Percentiles rank a stretch among this genome's conserved stretches.
phyloP scores from a whole-genome alignment of 2,797 vertebrate genomes.

The Silurus lanzhouensis region DNA sequence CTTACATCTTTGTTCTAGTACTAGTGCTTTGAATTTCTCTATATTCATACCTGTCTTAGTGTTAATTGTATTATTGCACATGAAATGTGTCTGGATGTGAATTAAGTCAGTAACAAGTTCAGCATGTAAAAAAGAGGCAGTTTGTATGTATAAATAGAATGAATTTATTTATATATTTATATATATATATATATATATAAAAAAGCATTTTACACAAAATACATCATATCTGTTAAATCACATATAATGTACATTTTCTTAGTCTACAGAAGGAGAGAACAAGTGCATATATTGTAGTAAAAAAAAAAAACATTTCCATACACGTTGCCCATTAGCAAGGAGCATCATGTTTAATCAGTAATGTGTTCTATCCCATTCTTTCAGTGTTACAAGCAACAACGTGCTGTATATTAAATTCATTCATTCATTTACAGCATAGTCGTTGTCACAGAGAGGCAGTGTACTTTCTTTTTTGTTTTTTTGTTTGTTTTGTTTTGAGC shows the following conservation, averaged over 20 bases:
- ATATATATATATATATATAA: constrained; percentile 68
- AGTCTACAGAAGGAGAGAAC: constrained; percentile 74
- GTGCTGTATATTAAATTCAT: constrained; percentile 19
- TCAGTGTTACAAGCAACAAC: constrained; percentile 55
- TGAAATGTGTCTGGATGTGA: not conserved
- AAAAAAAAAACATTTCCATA: constrained; percentile 68
- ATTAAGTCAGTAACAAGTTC: not conserved
- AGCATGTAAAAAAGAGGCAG: constrained; percentile 24
- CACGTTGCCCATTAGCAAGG: constrained; percentile 72
- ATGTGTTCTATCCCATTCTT: constrained; percentile 51
- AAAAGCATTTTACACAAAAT: constrained; percentile 81
- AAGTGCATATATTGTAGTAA: constrained; percentile 85
- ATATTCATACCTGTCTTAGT: not conserved
- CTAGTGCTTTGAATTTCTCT: too few relatives aligned
- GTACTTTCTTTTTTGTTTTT: constrained; percentile 55
- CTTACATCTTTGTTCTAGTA: not conserved
- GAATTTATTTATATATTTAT: constrained; percentile 77
- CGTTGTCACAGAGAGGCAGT: constrained; percentile 69
- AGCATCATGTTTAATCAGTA: constrained; percentile 65
- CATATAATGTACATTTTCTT: constrained; percentile 78
- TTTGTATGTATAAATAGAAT: constrained; percentile 82
- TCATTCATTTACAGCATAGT: constrained; percentile 49
- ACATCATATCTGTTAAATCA: constrained; percentile 79
- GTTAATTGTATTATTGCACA: not conserved
- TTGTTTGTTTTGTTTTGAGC: constrained; percentile 56